These are phyloP conservation scores for Chelonia mydas DNA, from an alignment of 2,797 vertebrate genomes.

Conservation along the genomic window DNA sequence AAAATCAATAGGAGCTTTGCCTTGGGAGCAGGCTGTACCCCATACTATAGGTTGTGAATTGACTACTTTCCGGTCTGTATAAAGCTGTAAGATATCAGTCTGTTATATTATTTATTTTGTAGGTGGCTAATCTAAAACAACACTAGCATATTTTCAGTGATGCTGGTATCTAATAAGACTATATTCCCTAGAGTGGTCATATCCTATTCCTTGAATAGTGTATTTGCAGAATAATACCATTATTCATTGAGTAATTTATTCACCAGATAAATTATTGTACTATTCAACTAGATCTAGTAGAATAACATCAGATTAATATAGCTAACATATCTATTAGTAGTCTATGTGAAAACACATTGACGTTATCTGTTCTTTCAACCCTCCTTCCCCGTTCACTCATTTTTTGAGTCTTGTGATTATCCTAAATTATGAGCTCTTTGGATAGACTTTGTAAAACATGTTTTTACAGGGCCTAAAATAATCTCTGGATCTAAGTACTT, in stretches of 20 bases:
- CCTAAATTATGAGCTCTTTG: neutral
- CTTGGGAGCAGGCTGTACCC: neutral
- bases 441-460: neutral
- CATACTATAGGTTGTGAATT: neutral
- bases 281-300: constrained; percentile 9
- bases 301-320: constrained; percentile 27
- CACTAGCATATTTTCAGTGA: neutral
- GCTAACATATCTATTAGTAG: constrained; percentile 23
- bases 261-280: constrained; percentile 34
- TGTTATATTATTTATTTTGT: neutral
- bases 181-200: neutral
- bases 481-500: neutral
- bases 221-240: neutral
- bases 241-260: neutral
- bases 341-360: neutral
- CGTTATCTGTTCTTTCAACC: neutral
- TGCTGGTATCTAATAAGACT: neutral
- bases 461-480: neutral
- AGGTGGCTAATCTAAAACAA: neutral
- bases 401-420: neutral
- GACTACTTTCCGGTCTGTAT: neutral
- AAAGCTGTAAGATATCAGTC: neutral
- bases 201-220: neutral
- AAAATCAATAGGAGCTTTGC: neutral
- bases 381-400: neutral